Evolutionary conservation across 2,797 vertebrate genomes (phyloP), one percentile per base, ranked within the genome.

Genomic region (Eulemur coronatus): DNA sequence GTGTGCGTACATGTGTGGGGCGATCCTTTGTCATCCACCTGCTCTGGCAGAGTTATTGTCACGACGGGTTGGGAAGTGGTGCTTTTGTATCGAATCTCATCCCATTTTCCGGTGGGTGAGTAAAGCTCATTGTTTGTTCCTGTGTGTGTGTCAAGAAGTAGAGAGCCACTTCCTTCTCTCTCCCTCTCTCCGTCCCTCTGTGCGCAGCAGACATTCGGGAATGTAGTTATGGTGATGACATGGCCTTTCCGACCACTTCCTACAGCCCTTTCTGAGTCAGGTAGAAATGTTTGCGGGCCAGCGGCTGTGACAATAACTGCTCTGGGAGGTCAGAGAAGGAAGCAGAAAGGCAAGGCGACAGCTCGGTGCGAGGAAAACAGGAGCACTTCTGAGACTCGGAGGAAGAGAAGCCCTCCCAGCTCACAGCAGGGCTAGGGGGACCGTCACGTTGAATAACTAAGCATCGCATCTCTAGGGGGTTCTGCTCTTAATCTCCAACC

Each of bases 41-140:
- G 76, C 72, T 76, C 72, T 73, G 35, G 79, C 38, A 70, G 76
- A 61, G 76, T 48, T 52, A n/a, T 46, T 28, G 61, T 48, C 67
- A 78, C 2, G 4, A 15, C 24, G 46, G 67, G 38, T 33, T 63
- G 82, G 72, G 50, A 65, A 24, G 11, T 41, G 38, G 69, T 50
- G 28, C 81, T 91, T 97, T 95, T 80, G 80, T 79, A 55, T 70
- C 41, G 12, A 59, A 86, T 12, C 70, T 84, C 55, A 65, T 69
- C 50, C 76, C 18, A 30, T 85, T 72, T 82, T 88, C 52, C 81
- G 22, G n/a, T 48, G 1, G 9, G 41, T 78, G 72, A 90, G 33
- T 73, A 33, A 55, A 48, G 55, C 84, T 67, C 33, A 9, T 80
- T 72, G 78, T 72, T 70, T 57, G 59, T 72, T 72, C 91, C 7